Conservation (phyloP, 2,888 invertebrate genomes). For the Choristoneura rosaceana region DNA sequence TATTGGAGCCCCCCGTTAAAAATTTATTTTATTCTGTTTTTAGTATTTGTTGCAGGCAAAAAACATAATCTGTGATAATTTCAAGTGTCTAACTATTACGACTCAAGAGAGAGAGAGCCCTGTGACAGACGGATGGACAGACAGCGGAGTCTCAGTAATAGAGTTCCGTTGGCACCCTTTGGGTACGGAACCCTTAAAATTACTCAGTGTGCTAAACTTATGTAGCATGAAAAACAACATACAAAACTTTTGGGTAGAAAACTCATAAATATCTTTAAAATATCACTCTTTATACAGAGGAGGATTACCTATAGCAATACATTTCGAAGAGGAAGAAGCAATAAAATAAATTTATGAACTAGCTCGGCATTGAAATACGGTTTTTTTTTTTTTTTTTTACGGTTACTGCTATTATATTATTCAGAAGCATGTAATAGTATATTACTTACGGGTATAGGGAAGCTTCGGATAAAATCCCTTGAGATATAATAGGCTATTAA, state of each 20-base stretch:
- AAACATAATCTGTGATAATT: too few species aligned
- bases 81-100: too few species aligned
- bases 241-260: background rate
- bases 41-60: too few species aligned
- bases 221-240: background rate
- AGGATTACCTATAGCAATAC: constrained; percentile 3
- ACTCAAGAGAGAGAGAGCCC: too few species aligned
- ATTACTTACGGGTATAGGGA: constrained; percentile 2
- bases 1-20: too few species aligned
- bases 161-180: too few species aligned
- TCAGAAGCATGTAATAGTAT: constrained; percentile 1
- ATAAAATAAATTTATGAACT: constrained; percentile 7
- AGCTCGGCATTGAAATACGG: constrained; percentile 3
- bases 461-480: background rate
- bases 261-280: constrained; percentile 1
- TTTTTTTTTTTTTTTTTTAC: too few species aligned
- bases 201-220: too few species aligned
- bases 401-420: constrained; percentile 5
- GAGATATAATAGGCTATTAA: background rate
- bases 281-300: background rate
- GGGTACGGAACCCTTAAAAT: too few species aligned
- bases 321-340: constrained; percentile 13
- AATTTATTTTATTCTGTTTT: too few species aligned
- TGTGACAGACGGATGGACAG: too few species aligned
- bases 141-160: too few species aligned